Evolutionary conservation across 2,888 invertebrate genomes (phyloP).

Genomic region (Neria commutata): DNA sequence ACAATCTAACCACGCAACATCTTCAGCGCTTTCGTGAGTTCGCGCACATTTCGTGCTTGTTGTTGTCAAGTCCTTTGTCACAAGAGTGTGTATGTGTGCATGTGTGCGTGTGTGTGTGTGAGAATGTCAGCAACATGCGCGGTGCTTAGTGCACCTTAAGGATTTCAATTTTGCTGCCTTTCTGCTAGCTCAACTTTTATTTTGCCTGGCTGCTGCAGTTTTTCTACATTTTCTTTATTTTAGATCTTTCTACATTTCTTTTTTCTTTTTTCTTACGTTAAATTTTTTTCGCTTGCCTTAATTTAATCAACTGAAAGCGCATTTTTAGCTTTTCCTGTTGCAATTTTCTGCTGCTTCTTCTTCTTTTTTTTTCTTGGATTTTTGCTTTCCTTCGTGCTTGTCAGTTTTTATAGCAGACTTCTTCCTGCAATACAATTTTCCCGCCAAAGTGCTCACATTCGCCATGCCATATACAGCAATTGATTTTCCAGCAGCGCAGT

Average conservation of each 20-base stretch:
- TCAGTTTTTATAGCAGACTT: too few species aligned
- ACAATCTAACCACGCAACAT: neutral
- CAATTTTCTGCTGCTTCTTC: slow-evolving; percentile 6
- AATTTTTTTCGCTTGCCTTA: slow-evolving; percentile 45
- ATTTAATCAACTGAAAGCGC: slow-evolving; percentile 52
- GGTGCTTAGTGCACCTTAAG: slow-evolving; percentile 3
- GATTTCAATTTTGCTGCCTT: neutral
- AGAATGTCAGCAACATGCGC: neutral
- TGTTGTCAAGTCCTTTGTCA: too few species aligned
- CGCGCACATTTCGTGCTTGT: neutral
- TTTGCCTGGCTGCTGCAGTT: neutral
- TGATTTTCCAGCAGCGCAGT: neutral
- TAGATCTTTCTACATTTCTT: slow-evolving; percentile 26
- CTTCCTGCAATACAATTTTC: neutral
- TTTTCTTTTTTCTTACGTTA: slow-evolving; percentile 41
- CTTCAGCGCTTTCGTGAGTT: neutral
- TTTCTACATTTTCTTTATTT: neutral
- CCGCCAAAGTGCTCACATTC: neutral
- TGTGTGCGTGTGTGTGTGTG: neutral
- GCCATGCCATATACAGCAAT: neutral
- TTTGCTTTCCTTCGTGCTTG: too few species aligned
- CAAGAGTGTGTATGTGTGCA: too few species aligned
- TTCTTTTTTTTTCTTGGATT: too few species aligned
- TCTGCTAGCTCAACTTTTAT: too few species aligned
- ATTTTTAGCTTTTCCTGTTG: slow-evolving; percentile 44